Evolutionary conservation across 2,797 vertebrate species (phyloP).

Genomic region (Tenualosa thibaudeaui): DNA sequence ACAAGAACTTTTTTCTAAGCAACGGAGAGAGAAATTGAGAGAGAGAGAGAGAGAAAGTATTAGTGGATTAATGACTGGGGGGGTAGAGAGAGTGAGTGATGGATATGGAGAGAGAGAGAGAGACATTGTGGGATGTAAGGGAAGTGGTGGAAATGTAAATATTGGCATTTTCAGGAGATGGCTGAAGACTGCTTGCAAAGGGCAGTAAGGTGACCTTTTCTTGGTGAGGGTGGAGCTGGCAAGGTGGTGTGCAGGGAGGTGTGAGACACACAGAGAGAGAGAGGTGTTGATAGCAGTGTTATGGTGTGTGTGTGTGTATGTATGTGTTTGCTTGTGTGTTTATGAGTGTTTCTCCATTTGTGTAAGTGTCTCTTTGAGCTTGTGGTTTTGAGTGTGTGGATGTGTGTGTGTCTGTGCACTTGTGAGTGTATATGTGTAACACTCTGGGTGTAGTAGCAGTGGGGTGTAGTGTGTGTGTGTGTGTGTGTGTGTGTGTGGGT

Average conservation of each 20-base stretch:
- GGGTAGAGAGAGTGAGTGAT: too few species aligned
- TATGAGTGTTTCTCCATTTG: neutral
- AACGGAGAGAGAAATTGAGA: too few species aligned
- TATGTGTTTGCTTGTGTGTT: neutral
- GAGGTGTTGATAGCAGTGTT: neutral
- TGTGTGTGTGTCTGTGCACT: neutral
- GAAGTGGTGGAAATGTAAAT: slow-evolving; percentile 28
- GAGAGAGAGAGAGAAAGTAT: too few species aligned
- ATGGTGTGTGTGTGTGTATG: neutral
- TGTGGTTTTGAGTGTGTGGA: neutral
- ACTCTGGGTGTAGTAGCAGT: neutral
- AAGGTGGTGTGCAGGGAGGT: neutral
- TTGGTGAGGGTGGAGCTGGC: neutral
- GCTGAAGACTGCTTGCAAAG: slow-evolving; percentile 16
- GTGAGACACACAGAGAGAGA: neutral
- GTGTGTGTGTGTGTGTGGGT: neutral
- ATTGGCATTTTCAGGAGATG: slow-evolving; percentile 33
- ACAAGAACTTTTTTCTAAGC: too few species aligned
- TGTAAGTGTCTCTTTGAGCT: neutral
- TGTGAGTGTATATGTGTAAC: neutral
- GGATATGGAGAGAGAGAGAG: neutral
- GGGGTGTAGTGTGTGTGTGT: neutral
- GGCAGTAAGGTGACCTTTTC: slow-evolving; percentile 29
- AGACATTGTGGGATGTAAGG: neutral
- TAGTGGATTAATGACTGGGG: too few species aligned